A percentile compares a stretch with the other conserved stretches of the same genome.
Evolutionary conservation across 2,888 invertebrate genomes (phyloP).

Genomic region (Diplolepis rosae): DNA sequence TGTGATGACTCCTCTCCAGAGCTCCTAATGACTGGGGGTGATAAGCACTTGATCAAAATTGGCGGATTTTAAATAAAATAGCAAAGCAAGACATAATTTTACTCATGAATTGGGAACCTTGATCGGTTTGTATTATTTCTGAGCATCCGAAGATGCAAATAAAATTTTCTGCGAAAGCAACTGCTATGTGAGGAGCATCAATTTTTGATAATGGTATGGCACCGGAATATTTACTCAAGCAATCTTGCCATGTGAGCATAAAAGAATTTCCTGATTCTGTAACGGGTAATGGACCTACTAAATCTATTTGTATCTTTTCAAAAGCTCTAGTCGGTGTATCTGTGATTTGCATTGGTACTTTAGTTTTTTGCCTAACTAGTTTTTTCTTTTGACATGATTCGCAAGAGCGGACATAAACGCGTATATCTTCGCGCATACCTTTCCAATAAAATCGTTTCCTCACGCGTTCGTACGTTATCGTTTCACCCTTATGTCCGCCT

Average conservation of each 20-base stretch:
- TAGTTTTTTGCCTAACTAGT: no score
- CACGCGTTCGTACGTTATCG: no score
- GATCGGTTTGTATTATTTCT: background rate
- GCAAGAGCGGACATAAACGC: no score
- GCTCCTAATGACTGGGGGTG: background rate
- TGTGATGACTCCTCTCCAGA: no score
- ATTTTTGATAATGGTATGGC: background rate
- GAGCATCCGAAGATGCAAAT: background rate
- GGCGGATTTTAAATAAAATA: background rate
- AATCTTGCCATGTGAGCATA: background rate
- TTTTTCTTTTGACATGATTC: no score
- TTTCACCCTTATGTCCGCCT: background rate
- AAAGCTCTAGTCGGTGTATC: no score
- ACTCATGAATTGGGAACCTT: background rate
- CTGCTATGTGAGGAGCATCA: background rate
- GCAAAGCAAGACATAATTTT: background rate
- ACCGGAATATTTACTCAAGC: slow-evolving; percentile 1
- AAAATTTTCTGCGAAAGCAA: background rate
- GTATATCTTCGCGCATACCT: no score
- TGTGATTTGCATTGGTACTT: no score
- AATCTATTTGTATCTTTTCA: background rate
- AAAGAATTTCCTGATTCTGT: background rate
- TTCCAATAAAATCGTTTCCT: no score
- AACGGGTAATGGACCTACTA: no score
- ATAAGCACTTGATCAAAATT: background rate